phyloP scores from a whole-genome alignment of 35 echinoderm and acorn worm species.

The Patiria miniata region DNA sequence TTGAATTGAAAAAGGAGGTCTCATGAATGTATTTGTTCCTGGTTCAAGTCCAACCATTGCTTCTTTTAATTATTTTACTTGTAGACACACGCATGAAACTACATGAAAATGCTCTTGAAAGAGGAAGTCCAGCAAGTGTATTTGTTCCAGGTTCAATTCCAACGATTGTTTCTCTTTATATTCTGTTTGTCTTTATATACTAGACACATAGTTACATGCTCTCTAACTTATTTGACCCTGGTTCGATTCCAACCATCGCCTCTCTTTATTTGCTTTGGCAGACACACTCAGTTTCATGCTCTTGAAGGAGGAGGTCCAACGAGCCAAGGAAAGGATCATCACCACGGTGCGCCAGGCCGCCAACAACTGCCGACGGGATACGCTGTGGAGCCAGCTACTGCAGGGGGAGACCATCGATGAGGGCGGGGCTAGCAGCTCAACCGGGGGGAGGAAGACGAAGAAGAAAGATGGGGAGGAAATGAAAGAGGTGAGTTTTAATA shows the following conservation, averaged over 20 bases:
- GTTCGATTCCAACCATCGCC: not conserved
- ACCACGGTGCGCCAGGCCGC: conserved; percentile 67
- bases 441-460: conserved; percentile 36
- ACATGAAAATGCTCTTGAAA: too few species aligned
- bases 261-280: not conserved
- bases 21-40: too few species aligned
- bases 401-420: conserved; percentile 47
- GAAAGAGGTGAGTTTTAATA: not conserved
- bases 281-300: conserved; percentile 57
- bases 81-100: too few species aligned
- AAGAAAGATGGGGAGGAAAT: conserved; percentile 52
- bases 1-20: too few species aligned
- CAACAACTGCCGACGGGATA: conserved; percentile 79
- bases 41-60: too few species aligned
- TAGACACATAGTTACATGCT: too few species aligned
- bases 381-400: conserved; percentile 76
- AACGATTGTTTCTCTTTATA: too few species aligned
- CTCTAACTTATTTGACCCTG: too few species aligned
- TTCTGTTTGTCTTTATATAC: too few species aligned
- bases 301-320: conserved; percentile 53
- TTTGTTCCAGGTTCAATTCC: too few species aligned
- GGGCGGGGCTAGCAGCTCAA: not conserved
- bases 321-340: conserved; percentile 60
- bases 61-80: too few species aligned
- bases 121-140: too few species aligned